Evolutionary conservation across 2,113 vertebrate species (phyloP).

Genomic region (Archocentrus centrarchus): DNA sequence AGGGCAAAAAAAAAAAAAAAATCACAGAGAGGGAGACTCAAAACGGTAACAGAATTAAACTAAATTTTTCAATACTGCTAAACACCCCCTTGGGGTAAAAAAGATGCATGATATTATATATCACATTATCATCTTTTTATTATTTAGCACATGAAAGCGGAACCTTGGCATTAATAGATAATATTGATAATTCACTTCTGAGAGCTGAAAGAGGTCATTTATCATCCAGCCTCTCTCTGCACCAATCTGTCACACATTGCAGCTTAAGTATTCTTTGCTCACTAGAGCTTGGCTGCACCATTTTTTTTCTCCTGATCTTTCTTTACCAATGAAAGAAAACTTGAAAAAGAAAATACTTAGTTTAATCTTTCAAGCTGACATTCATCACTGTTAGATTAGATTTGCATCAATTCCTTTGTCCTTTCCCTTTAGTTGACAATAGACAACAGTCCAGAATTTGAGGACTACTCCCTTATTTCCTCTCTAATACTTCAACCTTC

Average conservation of each 20-base stretch:
- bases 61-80: constrained; percentile 49
- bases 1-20: constrained; percentile 39
- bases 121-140: constrained; percentile 60
- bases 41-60: constrained; percentile 56
- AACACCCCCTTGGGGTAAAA: constrained; percentile 41
- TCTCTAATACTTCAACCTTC: background rate
- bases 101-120: constrained; percentile 53
- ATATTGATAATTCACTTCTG: constrained; percentile 52
- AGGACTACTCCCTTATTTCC: background rate
- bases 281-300: background rate
- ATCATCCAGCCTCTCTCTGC: constrained; percentile 39
- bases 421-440: background rate
- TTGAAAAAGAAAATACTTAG: background rate
- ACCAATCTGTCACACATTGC: constrained; percentile 58
- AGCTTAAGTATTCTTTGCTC: constrained; percentile 11
- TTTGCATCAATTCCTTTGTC: background rate
- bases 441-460: background rate
- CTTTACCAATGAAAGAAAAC: constrained; percentile 4
- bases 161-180: constrained; percentile 59
- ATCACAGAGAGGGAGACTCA: constrained; percentile 14
- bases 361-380: constrained; percentile 2
- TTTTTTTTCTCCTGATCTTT: background rate
- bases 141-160: constrained; percentile 69
- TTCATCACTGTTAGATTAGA: constrained; percentile 9
- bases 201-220: constrained; percentile 51